A percentile compares a stretch with the other conserved stretches of the same genome.
Evolutionary conservation across 2,797 vertebrate genomes (phyloP).

Genomic region (Amazona finschi): DNA sequence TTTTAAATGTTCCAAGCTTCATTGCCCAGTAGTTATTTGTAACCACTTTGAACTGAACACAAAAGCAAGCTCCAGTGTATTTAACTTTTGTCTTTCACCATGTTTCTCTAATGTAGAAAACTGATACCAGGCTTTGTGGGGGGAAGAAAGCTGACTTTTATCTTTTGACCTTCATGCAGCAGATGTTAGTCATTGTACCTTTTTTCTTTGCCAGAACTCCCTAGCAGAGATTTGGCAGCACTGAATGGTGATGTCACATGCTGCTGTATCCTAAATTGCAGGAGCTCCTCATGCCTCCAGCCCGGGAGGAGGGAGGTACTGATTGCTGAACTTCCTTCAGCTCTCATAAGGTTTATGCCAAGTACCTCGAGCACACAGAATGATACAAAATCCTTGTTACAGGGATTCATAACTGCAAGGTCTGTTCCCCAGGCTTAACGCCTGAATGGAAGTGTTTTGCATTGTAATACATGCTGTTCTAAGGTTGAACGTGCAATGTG

Average conservation of each 20-base stretch:
- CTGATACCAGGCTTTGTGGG: background rate
- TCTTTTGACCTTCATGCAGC: background rate
- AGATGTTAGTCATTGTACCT: background rate
- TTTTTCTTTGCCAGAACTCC: background rate
- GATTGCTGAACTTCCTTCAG: background rate
- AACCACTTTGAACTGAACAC: background rate
- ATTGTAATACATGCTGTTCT: background rate
- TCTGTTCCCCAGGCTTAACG: background rate
- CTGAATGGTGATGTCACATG: background rate
- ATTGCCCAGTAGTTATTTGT: background rate
- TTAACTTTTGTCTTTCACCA: background rate
- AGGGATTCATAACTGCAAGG: background rate
- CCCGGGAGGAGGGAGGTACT: background rate
- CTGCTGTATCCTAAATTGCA: background rate
- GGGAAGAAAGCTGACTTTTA: background rate
- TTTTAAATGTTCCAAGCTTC: background rate
- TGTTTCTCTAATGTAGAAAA: background rate
- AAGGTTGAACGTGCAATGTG: background rate
- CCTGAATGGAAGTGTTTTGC: conserved; percentile 8
- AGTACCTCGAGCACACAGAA: background rate
- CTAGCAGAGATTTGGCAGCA: background rate
- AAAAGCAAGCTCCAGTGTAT: background rate
- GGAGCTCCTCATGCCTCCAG: background rate
- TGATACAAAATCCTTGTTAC: background rate
- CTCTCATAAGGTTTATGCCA: background rate